phyloP scores from a whole-genome alignment of 2,888 invertebrate species.

The Apocheima hispidaria region DNA sequence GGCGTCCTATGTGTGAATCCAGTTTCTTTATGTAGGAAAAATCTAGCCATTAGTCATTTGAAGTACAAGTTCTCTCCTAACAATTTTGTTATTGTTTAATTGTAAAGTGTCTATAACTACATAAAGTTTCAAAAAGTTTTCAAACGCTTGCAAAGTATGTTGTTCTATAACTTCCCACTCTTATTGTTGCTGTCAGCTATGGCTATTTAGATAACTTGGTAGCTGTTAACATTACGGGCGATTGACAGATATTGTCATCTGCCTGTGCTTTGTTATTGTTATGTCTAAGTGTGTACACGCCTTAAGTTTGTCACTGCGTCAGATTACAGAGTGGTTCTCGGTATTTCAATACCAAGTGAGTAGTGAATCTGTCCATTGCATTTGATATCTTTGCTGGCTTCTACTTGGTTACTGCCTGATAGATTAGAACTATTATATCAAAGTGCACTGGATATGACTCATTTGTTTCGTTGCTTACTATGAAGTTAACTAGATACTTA shows the following conservation, averaged over 20 bases:
- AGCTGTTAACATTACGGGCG: background rate
- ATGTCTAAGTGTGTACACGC: constrained; percentile 26
- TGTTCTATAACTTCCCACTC: background rate
- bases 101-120: background rate
- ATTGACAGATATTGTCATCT: constrained; percentile 5
- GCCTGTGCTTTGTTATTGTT: constrained; percentile 20
- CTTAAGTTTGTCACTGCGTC: constrained; percentile 31
- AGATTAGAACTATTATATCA: background rate
- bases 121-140: background rate
- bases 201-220: background rate
- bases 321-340: constrained; percentile 41
- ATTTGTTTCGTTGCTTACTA: too few relatives aligned
- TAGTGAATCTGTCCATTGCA: constrained; percentile 17
- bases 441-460: too few relatives aligned
- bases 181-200: background rate
- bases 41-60: background rate
- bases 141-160: constrained; percentile 7
- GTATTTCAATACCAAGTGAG: constrained; percentile 44
- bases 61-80: background rate
- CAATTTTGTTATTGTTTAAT: constrained; percentile 2
- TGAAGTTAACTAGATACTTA: too few relatives aligned
- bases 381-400: background rate
- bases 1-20: too few relatives aligned
- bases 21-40: background rate
- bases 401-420: background rate